Base-by-base conservation (phyloP, 2,888 invertebrate species). In the Hirtodrosophila cameraria region DNA sequence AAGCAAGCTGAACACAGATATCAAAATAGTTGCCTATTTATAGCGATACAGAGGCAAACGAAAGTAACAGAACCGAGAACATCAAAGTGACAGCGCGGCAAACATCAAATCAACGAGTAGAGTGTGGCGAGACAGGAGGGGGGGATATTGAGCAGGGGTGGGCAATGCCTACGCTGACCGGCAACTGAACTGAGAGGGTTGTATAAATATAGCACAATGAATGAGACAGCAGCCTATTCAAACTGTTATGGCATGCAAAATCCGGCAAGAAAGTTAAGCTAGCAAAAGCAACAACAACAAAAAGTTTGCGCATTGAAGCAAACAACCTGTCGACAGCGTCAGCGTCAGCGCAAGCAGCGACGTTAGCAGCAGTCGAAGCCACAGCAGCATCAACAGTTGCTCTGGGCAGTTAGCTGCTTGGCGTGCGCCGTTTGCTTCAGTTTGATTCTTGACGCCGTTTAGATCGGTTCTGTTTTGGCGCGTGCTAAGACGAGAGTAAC, bases 361-460 rank as follows among this genome's bases (percentile, higher is more conserved):
- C 59, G 53, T 20, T 55, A 57, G 27, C 67, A 16, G 20, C 33
- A 41, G 39, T 42, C 39, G 41, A 61, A 18, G 27, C 64, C 39
- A 36, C 60, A 54, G 46, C 57, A 54, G 54, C 61, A 57, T 48
- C 55, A 62, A 46, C 8, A 31, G 41, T 33, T 39, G 42, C 61
- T 42, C 42, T 39, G 33, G 39, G 38, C 54, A 30, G 61, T 52
- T 59, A 57, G 54, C 36, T 46, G 48, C 42, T 45, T 38, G 72
- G 71, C 74, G 70, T 61, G 74, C 69, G 76, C 72, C 65, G 64
- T 57, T 75, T 67, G 81, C 68, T 75, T 90, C 89, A 90, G 90
- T 90, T 90, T 89, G 87, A 89, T 90, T 90, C 90, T 90, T 90
- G 89, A 87, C 88, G 89, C 89, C 88, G 90, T 87, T 88, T 89